A percentile compares a stretch with the other conserved stretches of the same genome.
Evolutionary conservation across 2,113 vertebrate species (phyloP).

Genomic region (Epinephelus moara): DNA sequence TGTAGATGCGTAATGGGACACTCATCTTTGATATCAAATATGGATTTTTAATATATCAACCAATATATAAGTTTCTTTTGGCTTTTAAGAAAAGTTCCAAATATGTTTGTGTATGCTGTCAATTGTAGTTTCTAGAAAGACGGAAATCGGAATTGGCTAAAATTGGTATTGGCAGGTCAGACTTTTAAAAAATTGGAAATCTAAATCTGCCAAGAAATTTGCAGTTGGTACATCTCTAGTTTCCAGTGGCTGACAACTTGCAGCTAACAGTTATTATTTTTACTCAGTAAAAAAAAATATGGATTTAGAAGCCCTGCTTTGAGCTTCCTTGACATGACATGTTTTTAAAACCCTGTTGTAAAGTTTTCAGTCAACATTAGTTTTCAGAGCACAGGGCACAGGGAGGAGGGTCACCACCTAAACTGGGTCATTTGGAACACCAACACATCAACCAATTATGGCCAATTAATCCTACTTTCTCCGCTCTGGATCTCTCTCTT

Average conservation of each 20-base stretch:
- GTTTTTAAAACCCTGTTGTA: background rate
- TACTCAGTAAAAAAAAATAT: background rate
- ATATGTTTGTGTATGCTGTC: too few species aligned
- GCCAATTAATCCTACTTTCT: constrained; percentile 71
- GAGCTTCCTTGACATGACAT: background rate
- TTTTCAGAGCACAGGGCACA: background rate
- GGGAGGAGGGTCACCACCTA: constrained; percentile 17
- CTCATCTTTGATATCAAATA: too few species aligned
- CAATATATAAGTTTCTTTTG: too few species aligned
- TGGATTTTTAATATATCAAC: too few species aligned
- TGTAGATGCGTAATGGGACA: too few species aligned
- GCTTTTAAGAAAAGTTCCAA: too few species aligned
- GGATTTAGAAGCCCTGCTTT: background rate
- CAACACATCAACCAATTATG: constrained; percentile 68
- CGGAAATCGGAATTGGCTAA: too few species aligned
- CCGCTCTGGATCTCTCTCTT: constrained; percentile 62
- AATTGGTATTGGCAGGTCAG: too few species aligned
- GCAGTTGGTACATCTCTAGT: too few species aligned
- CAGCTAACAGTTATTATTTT: background rate
- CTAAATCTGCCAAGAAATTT: too few species aligned
- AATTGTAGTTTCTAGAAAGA: too few species aligned
- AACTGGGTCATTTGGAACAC: constrained; percentile 78
- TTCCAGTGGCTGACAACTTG: background rate
- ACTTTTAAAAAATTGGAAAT: too few species aligned
- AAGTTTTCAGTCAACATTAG: background rate